phyloP scores from a whole-genome alignment of 2,797 vertebrate species.

The Sebastolobus altivelis region DNA sequence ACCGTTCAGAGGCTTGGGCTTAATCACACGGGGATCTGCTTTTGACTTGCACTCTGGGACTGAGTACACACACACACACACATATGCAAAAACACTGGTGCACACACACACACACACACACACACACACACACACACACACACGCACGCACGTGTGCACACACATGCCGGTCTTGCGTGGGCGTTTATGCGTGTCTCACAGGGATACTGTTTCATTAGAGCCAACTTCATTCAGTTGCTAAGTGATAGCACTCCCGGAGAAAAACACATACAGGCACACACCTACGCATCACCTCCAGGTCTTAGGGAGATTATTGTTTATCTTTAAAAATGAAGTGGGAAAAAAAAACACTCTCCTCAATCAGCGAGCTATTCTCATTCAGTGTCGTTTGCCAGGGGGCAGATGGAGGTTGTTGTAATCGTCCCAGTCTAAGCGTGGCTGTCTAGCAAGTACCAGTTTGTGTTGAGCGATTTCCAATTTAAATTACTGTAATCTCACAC shows the following conservation, averaged over 20 bases:
- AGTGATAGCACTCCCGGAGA: constrained; percentile 78
- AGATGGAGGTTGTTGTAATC: constrained; percentile 47
- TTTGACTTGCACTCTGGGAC: constrained; percentile 43
- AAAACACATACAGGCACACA: constrained; percentile 77
- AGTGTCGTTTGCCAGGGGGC: constrained; percentile 47
- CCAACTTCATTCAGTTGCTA: constrained; percentile 81
- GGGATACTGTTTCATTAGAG: constrained; percentile 79
- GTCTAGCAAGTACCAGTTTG: constrained; percentile 50
- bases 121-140: not conserved
- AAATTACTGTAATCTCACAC: constrained; percentile 26
- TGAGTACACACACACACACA: not conserved
- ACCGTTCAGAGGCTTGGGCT: constrained; percentile 3
- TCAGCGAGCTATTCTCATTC: constrained; percentile 50
- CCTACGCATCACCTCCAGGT: constrained; percentile 77
- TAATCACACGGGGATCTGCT: constrained; percentile 49
- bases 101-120: not conserved
- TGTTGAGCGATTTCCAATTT: constrained; percentile 37
- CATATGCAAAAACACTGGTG: not conserved
- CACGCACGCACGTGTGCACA: constrained; percentile 4
- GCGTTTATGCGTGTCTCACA: constrained; percentile 70
- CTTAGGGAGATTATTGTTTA: constrained; percentile 75
- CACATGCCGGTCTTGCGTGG: constrained; percentile 61
- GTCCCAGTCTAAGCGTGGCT: constrained; percentile 29
- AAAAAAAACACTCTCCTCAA: constrained; percentile 33
- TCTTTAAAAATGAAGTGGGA: constrained; percentile 60